Evolutionary conservation across 2,797 vertebrate species (phyloP).

Genomic region (Semotilus atromaculatus): DNA sequence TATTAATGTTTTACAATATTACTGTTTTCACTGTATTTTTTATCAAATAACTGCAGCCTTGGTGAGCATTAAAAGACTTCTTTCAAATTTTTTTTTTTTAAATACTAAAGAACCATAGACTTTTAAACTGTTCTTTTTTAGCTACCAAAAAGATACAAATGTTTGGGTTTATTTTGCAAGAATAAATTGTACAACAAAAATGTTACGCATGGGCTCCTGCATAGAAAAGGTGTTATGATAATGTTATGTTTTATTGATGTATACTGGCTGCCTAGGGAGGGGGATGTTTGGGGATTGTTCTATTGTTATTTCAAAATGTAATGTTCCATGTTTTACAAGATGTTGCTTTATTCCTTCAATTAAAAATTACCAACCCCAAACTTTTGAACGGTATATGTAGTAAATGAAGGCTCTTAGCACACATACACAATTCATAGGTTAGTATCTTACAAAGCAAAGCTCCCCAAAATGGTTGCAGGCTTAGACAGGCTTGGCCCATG

Average conservation of each 20-base stretch:
- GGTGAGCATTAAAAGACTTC: background rate
- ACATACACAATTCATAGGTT: conserved; percentile 11
- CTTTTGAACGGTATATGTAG: background rate
- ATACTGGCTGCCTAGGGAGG: no score
- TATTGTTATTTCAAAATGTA: no score
- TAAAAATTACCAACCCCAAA: background rate
- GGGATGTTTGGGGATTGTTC: no score
- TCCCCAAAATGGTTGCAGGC: conserved; percentile 15
- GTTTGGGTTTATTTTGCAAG: no score
- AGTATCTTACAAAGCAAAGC: background rate
- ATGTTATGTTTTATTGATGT: no score
- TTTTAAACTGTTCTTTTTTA: no score
- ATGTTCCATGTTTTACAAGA: background rate
- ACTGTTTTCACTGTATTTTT: background rate
- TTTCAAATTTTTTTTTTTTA: no score
- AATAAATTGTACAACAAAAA: no score
- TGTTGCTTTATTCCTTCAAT: background rate
- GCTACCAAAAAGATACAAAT: no score
- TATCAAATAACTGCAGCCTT: background rate
- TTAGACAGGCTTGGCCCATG: conserved; percentile 9
- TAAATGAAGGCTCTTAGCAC: background rate
- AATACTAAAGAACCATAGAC: no score
- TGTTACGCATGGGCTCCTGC: no score
- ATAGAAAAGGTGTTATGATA: no score
- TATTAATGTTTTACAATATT: background rate